Conservation (phyloP, 2,888 invertebrate genomes). For the Zele albiditarsus region DNA sequence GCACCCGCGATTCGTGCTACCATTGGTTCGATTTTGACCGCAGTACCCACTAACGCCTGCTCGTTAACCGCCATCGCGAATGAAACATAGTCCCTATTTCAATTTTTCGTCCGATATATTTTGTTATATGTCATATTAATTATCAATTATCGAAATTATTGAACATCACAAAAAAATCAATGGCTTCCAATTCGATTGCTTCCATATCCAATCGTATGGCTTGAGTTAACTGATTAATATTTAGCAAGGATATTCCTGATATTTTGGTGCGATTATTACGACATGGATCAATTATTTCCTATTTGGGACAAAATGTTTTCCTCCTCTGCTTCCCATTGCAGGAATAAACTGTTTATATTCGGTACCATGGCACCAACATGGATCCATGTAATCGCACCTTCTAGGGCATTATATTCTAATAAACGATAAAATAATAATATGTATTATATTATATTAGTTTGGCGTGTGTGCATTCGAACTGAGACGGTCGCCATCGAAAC, state of each 20-base stretch:
- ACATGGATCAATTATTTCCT: conserved; percentile 26
- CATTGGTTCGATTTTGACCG: conserved; percentile 50
- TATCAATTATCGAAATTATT: background rate
- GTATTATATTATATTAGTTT: background rate
- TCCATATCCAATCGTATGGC: too few relatives aligned
- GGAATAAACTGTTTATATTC: background rate
- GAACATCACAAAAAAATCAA: background rate
- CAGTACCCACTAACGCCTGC: conserved; percentile 49
- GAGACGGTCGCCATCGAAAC: background rate
- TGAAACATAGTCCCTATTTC: conserved; percentile 7
- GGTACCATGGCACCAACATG: background rate
- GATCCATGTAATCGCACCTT: conserved; percentile 14
- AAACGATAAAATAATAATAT: background rate
- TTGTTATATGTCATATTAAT: background rate
- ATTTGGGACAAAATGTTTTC: conserved; percentile 30
- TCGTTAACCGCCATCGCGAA: conserved; percentile 23
- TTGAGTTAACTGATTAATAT: too few relatives aligned
- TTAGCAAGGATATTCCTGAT: too few relatives aligned
- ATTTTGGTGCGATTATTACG: background rate
- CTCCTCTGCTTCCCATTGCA: background rate
- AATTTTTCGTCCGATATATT: background rate
- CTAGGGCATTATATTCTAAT: conserved; percentile 17
- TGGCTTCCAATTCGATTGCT: too few relatives aligned
- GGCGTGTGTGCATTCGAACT: background rate
- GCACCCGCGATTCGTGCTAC: conserved; percentile 35